Evolutionary conservation across 2,888 invertebrate species (phyloP).

Genomic region (Sepiola atlantica): DNA sequence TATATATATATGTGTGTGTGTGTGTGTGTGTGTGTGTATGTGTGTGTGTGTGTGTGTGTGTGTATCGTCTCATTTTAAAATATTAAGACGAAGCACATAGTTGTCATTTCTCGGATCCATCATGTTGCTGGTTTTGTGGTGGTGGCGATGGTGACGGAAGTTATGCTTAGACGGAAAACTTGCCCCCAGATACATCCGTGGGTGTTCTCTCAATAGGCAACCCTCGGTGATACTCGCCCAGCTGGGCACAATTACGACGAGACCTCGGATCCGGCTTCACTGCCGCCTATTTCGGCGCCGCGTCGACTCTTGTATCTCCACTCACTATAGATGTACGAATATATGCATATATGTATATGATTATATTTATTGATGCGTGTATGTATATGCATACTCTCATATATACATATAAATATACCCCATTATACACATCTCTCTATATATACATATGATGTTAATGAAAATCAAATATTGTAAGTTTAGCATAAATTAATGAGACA

Average conservation of each 20-base stretch:
- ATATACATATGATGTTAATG: no score
- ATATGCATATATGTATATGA: no score
- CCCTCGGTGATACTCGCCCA: not conserved
- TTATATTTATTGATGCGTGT: no score
- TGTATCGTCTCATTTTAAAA: not conserved
- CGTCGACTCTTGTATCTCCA: not conserved
- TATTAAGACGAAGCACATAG: not conserved
- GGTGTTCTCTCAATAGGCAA: not conserved
- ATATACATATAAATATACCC: no score
- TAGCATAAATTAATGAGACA: no score
- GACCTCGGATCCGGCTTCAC: not conserved
- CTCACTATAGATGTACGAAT: not conserved
- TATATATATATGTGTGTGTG: not conserved
- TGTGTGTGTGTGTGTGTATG: not conserved
- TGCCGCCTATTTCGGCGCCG: not conserved
- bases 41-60: not conserved
- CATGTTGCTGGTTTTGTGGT: not conserved
- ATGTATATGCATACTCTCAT: no score
- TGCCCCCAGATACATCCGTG: not conserved
- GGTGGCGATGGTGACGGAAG: not conserved
- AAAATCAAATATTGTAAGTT: no score
- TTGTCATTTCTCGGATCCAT: not conserved
- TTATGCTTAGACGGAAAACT: not conserved
- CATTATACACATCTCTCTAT: no score
- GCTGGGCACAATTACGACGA: not conserved